Evolutionary conservation across 2,113 vertebrate species (phyloP).

Genomic region (Ondatra zibethicus): DNA sequence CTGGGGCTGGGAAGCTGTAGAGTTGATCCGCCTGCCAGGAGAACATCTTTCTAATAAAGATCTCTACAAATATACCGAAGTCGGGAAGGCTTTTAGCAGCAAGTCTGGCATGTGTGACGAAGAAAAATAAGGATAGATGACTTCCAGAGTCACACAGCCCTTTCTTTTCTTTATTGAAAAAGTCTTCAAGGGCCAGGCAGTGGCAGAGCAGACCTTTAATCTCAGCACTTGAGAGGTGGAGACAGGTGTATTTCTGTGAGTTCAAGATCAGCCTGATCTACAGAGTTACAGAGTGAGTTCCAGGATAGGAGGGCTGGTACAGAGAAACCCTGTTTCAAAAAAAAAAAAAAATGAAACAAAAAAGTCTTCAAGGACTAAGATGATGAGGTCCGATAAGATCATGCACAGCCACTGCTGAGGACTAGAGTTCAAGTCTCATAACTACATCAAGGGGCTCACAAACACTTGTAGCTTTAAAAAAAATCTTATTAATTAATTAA

Average conservation of each 20-base stretch:
- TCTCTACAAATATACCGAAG: neutral
- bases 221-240: neutral
- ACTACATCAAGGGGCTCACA: neutral
- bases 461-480: neutral
- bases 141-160: neutral
- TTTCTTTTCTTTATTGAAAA: neutral
- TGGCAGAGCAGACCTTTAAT: neutral
- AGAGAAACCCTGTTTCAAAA: too few species aligned
- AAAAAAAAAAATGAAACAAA: neutral
- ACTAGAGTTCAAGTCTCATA: neutral
- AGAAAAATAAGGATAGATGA: neutral
- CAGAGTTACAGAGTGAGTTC: neutral
- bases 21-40: neutral
- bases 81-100: neutral
- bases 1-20: too few species aligned
- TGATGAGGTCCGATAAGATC: neutral
- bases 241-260: too few species aligned
- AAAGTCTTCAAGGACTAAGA: neutral
- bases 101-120: neutral
- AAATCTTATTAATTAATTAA: too few species aligned
- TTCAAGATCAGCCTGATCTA: too few species aligned
- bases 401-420: neutral
- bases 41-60: constrained; percentile 21
- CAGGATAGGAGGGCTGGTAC: too few species aligned
- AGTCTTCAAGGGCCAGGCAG: neutral